A percentile compares a stretch with the other conserved stretches of the same genome.
Conservation (phyloP, 1,140 invertebrate genomes). For the Trachymyrmex cornetzi region DNA sequence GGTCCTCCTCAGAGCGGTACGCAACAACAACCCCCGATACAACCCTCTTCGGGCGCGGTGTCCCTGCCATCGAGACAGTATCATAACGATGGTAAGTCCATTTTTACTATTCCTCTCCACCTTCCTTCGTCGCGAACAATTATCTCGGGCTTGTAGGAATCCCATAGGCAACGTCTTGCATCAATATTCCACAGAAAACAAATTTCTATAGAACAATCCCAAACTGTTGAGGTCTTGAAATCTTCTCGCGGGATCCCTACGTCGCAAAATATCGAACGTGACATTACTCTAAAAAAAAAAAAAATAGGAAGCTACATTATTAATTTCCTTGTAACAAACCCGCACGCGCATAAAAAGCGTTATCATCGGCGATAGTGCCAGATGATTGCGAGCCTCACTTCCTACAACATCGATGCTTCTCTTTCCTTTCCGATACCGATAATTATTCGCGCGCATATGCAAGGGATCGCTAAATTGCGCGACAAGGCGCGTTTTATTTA, state of each 20-base stretch:
- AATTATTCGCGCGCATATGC: slow-evolving; percentile 6
- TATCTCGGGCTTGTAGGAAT: neutral
- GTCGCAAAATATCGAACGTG: neutral
- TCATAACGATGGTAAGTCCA: slow-evolving; percentile 84
- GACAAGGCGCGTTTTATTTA: slow-evolving; percentile 70
- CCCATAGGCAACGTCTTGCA: neutral
- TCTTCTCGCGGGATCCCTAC: neutral
- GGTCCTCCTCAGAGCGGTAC: slow-evolving; percentile 69
- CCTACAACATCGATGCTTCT: neutral
- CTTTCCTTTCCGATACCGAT: slow-evolving; percentile 27
- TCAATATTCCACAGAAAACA: neutral
- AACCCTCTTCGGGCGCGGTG: slow-evolving; percentile 67
- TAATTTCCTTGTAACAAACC: neutral
- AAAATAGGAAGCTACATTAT: neutral
- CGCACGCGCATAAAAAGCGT: neutral
- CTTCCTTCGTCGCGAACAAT: slow-evolving; percentile 1
- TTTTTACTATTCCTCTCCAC: slow-evolving; percentile 56
- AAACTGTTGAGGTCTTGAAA: neutral
- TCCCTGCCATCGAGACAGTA: slow-evolving; percentile 81
- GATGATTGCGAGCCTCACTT: neutral
- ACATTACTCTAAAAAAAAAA: neutral
- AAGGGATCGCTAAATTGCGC: slow-evolving; percentile 42
- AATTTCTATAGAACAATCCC: neutral
- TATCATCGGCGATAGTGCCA: neutral
- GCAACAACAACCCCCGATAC: slow-evolving; percentile 71